phyloP scores from a whole-genome alignment of 2,888 invertebrate genomes.

The Machimus atricapillus region DNA sequence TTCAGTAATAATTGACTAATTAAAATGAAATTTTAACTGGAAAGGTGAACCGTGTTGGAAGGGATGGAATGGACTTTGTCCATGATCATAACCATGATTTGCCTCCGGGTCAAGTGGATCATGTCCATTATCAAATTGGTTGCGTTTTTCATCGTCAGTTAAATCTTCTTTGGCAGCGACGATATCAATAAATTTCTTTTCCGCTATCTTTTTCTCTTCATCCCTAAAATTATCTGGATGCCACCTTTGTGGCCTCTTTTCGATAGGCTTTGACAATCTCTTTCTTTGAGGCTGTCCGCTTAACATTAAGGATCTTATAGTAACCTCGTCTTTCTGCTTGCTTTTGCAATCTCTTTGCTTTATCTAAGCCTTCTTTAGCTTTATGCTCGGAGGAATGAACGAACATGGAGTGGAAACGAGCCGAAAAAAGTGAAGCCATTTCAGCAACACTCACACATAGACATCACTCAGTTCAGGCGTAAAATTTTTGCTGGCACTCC shows the following conservation, averaged over 20 bases:
- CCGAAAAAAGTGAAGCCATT: too few relatives aligned
- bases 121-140: slow-evolving; percentile 91
- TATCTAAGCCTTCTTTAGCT: slow-evolving; percentile 87
- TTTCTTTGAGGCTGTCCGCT: slow-evolving; percentile 87
- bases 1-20: slow-evolving; percentile 64
- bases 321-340: slow-evolving; percentile 94
- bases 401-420: too few relatives aligned
- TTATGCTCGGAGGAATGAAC: too few relatives aligned
- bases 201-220: slow-evolving; percentile 91
- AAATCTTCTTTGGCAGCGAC: slow-evolving; percentile 97
- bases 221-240: slow-evolving; percentile 95
- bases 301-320: slow-evolving; percentile 92
- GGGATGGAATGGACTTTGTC: slow-evolving; percentile 77
- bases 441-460: too few relatives aligned
- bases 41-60: slow-evolving; percentile 89
- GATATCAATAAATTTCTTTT: slow-evolving; percentile 98
- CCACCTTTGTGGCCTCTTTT: slow-evolving; percentile 97
- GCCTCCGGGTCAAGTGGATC: slow-evolving; percentile 96
- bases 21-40: slow-evolving; percentile 97
- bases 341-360: slow-evolving; percentile 91
- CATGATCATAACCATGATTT: slow-evolving; percentile 61
- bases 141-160: slow-evolving; percentile 89
- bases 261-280: slow-evolving; percentile 96
- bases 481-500: too few relatives aligned
- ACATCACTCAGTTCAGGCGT: too few relatives aligned